Base-by-base conservation (phyloP, 2,888 invertebrate species). In the Callimorpha dominula region DNA sequence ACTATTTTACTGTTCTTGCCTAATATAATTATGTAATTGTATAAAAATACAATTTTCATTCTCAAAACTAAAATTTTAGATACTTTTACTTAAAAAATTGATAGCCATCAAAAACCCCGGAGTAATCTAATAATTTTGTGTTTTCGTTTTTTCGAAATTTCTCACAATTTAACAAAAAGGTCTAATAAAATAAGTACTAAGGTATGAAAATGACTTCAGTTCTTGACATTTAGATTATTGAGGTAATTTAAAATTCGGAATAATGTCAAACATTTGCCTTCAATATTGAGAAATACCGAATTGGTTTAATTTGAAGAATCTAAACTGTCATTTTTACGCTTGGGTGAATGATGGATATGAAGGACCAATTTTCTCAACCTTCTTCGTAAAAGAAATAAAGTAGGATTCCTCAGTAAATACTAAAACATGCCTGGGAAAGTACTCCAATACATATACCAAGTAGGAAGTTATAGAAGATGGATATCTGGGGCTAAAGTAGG, bases 221-320 rank as follows among this genome's bases (percentile, higher is more conserved):
- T 65, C 14, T 65, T 46, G 65, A 65, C 46, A 65, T 65, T 65
- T 65, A 65, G 6, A 20, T 9, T 65, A n/a, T 20, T 46, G 14
- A 46, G 7, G 12, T 65, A 65, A 65, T 65, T 65, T 64, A 46
- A 46, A 65, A 65, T 65, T 65, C 20, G n/a, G 8, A 65, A 46
- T 46, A 43, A 20, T 46, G 20, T 65, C 65, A 65, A 65, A 46
- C 7, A 12, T 65, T 64, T 64, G n/a, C 4, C n/a, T 64, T 46
- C 6, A 46, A 46, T 46, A 46, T 65, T 65, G 46, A 65, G 12
- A 65, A 65, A 14, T 20, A 6, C 12, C n/a, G 43, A 46, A 46
- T 12, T 65, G n/a, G n/a, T 49, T 46, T 20, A 2, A 43, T n/a
- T 46, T n/a, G 1, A 54, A n/a, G 7, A 20, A 54, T 46, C 6